Conservation (phyloP, 35 echinoderm and acorn worm genomes). For the Stichopus chloronotus region DNA sequence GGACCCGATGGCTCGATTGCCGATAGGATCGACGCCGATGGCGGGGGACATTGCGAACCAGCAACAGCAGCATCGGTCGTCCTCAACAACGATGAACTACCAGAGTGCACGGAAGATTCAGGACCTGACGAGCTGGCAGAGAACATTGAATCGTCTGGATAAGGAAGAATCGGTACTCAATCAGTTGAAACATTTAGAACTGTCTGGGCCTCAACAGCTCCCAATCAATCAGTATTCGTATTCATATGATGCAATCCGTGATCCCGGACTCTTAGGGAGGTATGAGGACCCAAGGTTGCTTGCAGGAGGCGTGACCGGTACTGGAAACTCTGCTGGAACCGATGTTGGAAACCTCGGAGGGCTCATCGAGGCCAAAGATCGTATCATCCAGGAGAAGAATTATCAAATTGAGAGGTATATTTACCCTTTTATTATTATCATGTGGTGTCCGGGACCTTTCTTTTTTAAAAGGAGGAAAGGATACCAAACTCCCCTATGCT, state of each 20-base stretch:
- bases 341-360: conserved; percentile 18
- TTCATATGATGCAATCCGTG: not conserved
- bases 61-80: not conserved
- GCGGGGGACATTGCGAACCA: not conserved
- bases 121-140: conserved; percentile 21
- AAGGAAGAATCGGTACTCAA: not conserved
- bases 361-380: conserved; percentile 12
- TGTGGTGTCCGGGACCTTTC: not conserved
- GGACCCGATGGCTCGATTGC: not conserved
- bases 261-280: not conserved
- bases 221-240: not conserved
- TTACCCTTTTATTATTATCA: not conserved
- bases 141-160: not conserved
- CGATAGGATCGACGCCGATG: not conserved
- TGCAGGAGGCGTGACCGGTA: not conserved
- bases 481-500: not conserved
- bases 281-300: not conserved
- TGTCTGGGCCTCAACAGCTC: not conserved
- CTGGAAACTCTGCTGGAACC: not conserved
- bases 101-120: conserved; percentile 14
- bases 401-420: conserved; percentile 26
- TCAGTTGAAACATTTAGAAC: conserved; percentile 35
- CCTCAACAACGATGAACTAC: not conserved
- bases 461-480: not conserved
- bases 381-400: conserved; percentile 37